phyloP scores from a whole-genome alignment of 1,140 invertebrate species.

The Anthonomus grandis region DNA sequence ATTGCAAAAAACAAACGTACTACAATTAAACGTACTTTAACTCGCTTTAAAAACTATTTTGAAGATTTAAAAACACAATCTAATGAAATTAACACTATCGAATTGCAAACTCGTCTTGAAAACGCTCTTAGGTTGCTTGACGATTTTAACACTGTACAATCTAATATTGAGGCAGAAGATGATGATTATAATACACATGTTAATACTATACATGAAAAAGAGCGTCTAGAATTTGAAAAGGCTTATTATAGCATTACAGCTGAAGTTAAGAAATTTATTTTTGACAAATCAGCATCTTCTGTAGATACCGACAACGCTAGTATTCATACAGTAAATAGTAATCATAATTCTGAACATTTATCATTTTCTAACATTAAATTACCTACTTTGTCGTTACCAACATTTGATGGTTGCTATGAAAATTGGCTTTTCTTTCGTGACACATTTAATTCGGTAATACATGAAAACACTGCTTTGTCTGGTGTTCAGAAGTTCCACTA shows the following conservation, averaged over 20 bases:
- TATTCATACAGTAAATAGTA: background rate
- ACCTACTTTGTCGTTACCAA: slow-evolving; percentile 12
- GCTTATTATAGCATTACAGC: background rate
- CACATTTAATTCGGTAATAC: slow-evolving; percentile 8
- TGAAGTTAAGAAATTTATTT: background rate
- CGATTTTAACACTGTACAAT: slow-evolving; percentile 6
- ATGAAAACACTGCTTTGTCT: slow-evolving; percentile 1
- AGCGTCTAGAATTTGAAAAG: slow-evolving; percentile 8
- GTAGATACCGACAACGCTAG: background rate
- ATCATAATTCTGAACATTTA: background rate
- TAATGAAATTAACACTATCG: background rate
- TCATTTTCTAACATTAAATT: background rate
- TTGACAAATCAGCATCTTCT: no score
- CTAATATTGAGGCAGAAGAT: slow-evolving; percentile 1
- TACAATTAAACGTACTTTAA: background rate
- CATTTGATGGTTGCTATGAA: slow-evolving; percentile 4
- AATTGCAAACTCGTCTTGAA: background rate
- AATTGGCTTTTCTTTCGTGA: slow-evolving; percentile 13
- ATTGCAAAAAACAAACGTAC: background rate
- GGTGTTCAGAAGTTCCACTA: slow-evolving; percentile 19
- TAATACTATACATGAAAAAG: background rate
- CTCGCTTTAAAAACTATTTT: slow-evolving; percentile 2
- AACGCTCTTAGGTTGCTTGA: background rate
- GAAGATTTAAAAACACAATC: slow-evolving; percentile 1
- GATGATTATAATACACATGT: background rate